Evolutionary conservation across 2,113 vertebrate species (phyloP), one percentile per base, ranked within the genome.

Genomic region (Melanostigma gelatinosum): DNA sequence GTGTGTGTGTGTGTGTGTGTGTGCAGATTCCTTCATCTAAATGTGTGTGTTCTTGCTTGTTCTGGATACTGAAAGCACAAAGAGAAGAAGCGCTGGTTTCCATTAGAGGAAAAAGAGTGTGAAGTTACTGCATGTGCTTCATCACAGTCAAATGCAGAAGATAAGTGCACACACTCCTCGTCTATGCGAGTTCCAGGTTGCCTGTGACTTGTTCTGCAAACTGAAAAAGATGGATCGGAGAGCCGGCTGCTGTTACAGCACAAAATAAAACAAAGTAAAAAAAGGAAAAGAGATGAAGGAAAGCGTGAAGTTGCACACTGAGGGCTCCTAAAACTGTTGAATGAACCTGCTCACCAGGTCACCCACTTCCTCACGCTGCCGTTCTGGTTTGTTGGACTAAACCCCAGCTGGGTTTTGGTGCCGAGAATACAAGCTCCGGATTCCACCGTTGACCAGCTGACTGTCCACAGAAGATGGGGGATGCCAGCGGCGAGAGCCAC

Each of bases 41-140:
- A 60, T 48, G 48, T 62, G 70, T 34, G 44, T 38, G 20, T 58
- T 66, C 34, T 57, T 0, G 38, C 64, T 80, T 42, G 38, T 62
- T 77, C 52, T 63, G 58, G 52, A 46, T 22, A 73, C 61, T 48
- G 9, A 27, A 57, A 52, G 62, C 62, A 38, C 0, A 20, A 15
- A 29, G 9, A 61, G 38, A 18, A 58, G 42, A 58, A 65, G 66
- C 29, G n/a, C 63, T 72, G 85, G 68, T 81, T 88, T 81, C 38
- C 64, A 77, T 77, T 58, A 52, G 40, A 80, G 54, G 50, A 32
- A 29, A 66, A 80, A 57, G 0, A 83, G 75, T 12, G 20, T 85
- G 81, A 89, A 86, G 86, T 90, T 89, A 10, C 46, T 72, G 24
- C 40, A 36, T 71, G 76, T 73, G 74, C 57, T 91, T 79, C 32